A percentile compares a stretch with the other conserved stretches of the same genome.
These are phyloP conservation scores for Archaeoteleia sp. DNA, from an alignment of 2,888 invertebrate species.

Conservation along the genomic window DNA sequence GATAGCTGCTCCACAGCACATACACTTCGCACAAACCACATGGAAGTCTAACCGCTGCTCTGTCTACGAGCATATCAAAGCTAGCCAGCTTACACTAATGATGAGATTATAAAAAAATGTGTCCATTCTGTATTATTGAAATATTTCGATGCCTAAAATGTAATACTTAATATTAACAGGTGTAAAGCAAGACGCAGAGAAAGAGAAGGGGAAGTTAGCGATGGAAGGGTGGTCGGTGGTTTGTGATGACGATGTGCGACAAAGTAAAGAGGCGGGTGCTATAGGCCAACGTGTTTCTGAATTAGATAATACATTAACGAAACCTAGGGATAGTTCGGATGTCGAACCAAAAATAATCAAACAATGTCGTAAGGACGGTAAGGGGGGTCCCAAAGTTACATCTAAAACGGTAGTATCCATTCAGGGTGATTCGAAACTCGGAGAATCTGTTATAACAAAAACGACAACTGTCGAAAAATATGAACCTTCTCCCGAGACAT, in stretches of 20 bases:
- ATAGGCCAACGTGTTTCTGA: conserved; percentile 34
- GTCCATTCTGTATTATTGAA: conserved; percentile 53
- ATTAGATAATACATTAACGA: conserved; percentile 20
- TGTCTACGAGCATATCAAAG: conserved; percentile 68
- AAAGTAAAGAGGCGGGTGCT: conserved; percentile 65
- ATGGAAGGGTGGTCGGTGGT: conserved; percentile 75
- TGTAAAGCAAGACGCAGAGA: conserved; percentile 75
- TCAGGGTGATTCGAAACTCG: conserved; percentile 53
- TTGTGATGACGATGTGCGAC: conserved; percentile 72
- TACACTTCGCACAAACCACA: conserved; percentile 71
- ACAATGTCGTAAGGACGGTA: conserved; percentile 58
- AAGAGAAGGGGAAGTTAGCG: conserved; percentile 74
- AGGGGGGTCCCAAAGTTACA: conserved; percentile 54
- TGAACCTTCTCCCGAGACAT: conserved; percentile 13
- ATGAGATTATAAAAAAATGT: conserved; percentile 62
- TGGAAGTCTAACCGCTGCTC: conserved; percentile 73
- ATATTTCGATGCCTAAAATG: conserved; percentile 73
- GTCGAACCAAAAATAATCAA: conserved; percentile 62
- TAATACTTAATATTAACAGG: conserved; percentile 75
- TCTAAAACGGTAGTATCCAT: conserved; percentile 59
- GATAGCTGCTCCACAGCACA: conserved; percentile 74
- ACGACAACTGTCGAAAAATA: conserved; percentile 55
- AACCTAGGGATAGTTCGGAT: conserved; percentile 32
- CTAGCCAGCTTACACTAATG: conserved; percentile 74
- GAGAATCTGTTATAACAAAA: conserved; percentile 58